Evolutionary conservation across 2,797 vertebrate species (phyloP).

Genomic region (Varecia variegata): DNA sequence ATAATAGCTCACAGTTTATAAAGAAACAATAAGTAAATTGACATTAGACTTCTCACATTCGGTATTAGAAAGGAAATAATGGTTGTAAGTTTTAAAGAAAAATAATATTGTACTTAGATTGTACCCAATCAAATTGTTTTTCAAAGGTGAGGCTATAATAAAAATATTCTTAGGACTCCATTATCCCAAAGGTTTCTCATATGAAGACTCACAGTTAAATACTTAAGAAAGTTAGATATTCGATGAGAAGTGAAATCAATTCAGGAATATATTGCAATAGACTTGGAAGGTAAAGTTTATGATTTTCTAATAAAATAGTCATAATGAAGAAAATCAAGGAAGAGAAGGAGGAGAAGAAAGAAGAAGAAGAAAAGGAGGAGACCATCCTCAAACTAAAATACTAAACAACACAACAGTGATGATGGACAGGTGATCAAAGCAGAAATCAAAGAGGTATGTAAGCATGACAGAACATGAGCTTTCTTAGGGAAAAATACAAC

Average conservation of each 20-base stretch:
- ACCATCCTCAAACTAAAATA: not conserved
- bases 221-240: not conserved
- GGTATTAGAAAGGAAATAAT: not conserved
- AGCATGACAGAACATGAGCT: not conserved
- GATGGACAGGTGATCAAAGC: not conserved
- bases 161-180: not conserved
- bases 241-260: not conserved
- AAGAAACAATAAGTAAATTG: not conserved
- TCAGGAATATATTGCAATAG: not conserved
- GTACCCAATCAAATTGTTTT: not conserved
- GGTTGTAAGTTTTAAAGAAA: not conserved
- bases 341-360: not conserved
- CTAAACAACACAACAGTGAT: not conserved
- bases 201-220: not conserved
- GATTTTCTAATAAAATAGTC: not conserved
- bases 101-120: not conserved
- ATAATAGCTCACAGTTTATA: not conserved
- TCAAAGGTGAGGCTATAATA: not conserved
- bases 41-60: not conserved
- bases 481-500: not conserved
- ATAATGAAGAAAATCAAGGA: not conserved
- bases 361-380: not conserved
- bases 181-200: not conserved
- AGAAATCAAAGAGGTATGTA: not conserved
- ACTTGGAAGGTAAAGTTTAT: not conserved